Conservation (phyloP, 35 echinoderm and acorn worm species). For the Amphiura filiformis region DNA sequence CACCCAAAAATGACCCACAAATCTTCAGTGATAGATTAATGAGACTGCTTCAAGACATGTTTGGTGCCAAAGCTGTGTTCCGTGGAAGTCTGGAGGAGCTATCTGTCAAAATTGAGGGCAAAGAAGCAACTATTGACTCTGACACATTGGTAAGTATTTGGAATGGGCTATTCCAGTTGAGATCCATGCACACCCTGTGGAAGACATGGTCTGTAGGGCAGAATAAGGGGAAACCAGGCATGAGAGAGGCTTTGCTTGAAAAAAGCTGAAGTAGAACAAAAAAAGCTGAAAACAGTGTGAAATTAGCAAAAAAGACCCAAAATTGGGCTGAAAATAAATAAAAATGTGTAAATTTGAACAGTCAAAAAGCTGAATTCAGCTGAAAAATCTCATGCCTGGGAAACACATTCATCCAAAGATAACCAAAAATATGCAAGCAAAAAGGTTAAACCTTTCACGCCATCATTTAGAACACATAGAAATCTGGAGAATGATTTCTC, state of each 20-base stretch:
- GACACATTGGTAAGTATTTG: slow-evolving; percentile 77
- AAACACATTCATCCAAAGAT: too few species aligned
- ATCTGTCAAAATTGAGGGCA: slow-evolving; percentile 67
- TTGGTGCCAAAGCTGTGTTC: slow-evolving; percentile 58
- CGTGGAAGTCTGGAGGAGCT: slow-evolving; percentile 42
- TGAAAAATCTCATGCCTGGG: too few species aligned
- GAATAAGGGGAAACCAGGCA: neutral
- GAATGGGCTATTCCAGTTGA: too few species aligned
- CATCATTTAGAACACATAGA: too few species aligned
- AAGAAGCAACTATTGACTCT: slow-evolving; percentile 50
- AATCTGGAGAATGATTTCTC: too few species aligned
- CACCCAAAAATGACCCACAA: slow-evolving; percentile 75
- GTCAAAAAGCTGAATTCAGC: too few species aligned
- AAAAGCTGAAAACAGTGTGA: neutral
- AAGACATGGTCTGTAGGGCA: too few species aligned
- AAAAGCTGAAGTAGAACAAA: neutral
- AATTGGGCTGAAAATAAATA: neutral
- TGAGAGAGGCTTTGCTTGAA: neutral
- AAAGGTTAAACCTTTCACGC: too few species aligned
- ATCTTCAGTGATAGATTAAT: slow-evolving; percentile 65
- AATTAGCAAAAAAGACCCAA: neutral
- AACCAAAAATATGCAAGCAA: too few species aligned
- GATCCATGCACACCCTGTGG: too few species aligned
- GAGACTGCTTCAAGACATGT: slow-evolving; percentile 71
- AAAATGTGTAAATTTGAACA: too few species aligned